Base-by-base conservation (phyloP, 2,113 vertebrate genomes). In the Catagonus wagneri region DNA sequence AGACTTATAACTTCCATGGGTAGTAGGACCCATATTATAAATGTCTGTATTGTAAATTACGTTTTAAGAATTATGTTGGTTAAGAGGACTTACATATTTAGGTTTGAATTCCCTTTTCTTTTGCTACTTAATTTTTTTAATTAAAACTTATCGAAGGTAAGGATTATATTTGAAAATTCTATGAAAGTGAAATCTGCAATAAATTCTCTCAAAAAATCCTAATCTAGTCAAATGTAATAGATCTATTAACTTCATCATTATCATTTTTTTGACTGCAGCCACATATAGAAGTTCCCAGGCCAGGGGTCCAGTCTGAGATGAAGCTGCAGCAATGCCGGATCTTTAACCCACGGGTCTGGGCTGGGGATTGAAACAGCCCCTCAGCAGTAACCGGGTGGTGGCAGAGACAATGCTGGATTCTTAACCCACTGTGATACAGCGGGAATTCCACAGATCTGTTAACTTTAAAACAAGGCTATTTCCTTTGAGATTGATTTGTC, bases 31-130 rank as follows among this genome's bases (percentile, higher is more conserved):
- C 32, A 10, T 78, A 20, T 58, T 50, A 78, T 60, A 60, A 81
- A 74, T 88, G 44, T 32, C 32, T 81, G 6, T 27, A 72, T 56
- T 61, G 44, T 22, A 83, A 81, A 29, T 93, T 74, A 61, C 23
- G 16, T 44, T 72, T 16, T 79, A 89, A 92, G 58, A 75, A 83
- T 65, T 29, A 1, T 22, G 9, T 79, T 83, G 12, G 39, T 32
- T 89, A 92, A 89, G 10, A 89, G 13, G 54, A 83, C 79, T 95
- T 89, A 83, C 4, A 58, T 44, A 81, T 80, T 60, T 80, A 50
- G 14, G 29, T 88, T 96, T 93, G 85, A 34, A 87, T 68, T 84
- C 50, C n/a, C 74, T 54, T 87, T 84, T 65, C 56, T 76, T 68
- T 96, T 68, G 32, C 8, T 16, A 34, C 63, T 87, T 72, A 86